Evolutionary conservation across 92 coral and sea anemone species (phyloP).

Genomic region (Anthopleura xanthogrammica): DNA sequence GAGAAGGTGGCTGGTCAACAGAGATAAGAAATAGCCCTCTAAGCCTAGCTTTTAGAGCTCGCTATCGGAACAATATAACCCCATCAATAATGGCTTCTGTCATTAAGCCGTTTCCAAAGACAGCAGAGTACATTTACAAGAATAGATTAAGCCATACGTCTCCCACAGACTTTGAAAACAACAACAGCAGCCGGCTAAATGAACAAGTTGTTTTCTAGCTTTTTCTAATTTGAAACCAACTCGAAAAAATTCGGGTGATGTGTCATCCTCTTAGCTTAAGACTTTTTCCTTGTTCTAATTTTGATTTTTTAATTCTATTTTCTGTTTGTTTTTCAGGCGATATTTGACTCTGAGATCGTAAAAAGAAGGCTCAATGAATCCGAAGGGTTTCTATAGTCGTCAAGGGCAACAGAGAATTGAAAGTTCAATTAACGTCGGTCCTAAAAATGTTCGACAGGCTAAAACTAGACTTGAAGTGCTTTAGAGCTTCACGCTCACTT

Average conservation of each 20-base stretch:
- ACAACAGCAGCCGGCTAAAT: neutral
- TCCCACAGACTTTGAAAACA: slow-evolving; percentile 2
- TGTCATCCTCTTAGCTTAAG: neutral
- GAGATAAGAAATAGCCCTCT: slow-evolving; percentile 40
- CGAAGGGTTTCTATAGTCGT: neutral
- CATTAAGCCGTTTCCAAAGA: slow-evolving; percentile 9
- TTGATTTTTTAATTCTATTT: neutral
- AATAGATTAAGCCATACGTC: slow-evolving; percentile 3
- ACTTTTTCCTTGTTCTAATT: neutral
- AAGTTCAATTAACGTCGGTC: neutral
- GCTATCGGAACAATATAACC: slow-evolving; percentile 18
- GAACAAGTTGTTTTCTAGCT: neutral
- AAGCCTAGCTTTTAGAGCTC: slow-evolving; percentile 15
- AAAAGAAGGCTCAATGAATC: too few species aligned
- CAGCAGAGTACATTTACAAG: slow-evolving; percentile 4
- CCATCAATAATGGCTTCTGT: slow-evolving; percentile 9
- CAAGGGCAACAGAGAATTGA: neutral
- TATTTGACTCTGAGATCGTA: neutral
- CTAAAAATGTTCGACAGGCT: neutral
- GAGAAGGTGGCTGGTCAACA: slow-evolving; percentile 28
- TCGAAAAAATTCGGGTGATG: neutral
- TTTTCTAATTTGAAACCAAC: neutral
- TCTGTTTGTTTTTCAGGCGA: neutral
- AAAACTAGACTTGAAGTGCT: slow-evolving; percentile 14
- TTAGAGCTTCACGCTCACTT: slow-evolving; percentile 23